Percentiles rank a stretch among this genome's conserved stretches.
Conservation (phyloP, 2,888 invertebrate genomes). For the Drosophila borborema region DNA sequence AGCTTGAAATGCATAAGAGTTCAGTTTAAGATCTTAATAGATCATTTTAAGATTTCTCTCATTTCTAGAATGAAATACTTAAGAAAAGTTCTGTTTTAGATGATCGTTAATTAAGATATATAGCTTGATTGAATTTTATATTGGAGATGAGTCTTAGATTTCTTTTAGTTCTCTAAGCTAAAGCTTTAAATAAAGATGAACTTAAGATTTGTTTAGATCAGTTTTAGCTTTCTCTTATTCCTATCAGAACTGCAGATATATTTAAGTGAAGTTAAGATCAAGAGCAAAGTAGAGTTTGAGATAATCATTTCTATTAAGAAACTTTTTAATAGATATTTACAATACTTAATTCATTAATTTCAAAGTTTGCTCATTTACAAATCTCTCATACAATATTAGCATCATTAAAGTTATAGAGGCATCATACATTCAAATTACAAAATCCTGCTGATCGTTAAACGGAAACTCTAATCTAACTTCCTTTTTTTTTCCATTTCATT, state of each 20-base stretch:
- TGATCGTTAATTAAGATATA: background rate
- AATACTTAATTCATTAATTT: no score
- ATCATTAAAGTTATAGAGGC: no score
- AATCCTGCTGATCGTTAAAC: conserved; percentile 5
- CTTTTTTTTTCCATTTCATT: conserved; percentile 6
- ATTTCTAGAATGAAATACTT: background rate
- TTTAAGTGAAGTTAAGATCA: background rate
- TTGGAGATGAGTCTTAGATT: background rate
- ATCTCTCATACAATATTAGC: background rate
- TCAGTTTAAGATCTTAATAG: background rate
- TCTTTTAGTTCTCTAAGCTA: background rate
- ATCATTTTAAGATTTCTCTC: background rate
- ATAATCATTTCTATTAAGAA: no score
- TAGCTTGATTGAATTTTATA: background rate
- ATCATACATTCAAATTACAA: background rate
- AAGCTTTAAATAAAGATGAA: background rate
- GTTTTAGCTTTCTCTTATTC: background rate
- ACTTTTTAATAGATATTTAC: no score
- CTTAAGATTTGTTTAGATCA: background rate
- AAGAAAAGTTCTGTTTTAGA: background rate
- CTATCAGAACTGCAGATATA: background rate
- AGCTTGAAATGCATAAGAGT: background rate
- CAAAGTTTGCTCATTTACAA: no score
- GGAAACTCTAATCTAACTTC: conserved; percentile 21
- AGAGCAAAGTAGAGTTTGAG: no score